A percentile compares a stretch with the other conserved stretches of the same genome.
phyloP scores from a whole-genome alignment of 2,113 vertebrate species.

The Octodon degus region DNA sequence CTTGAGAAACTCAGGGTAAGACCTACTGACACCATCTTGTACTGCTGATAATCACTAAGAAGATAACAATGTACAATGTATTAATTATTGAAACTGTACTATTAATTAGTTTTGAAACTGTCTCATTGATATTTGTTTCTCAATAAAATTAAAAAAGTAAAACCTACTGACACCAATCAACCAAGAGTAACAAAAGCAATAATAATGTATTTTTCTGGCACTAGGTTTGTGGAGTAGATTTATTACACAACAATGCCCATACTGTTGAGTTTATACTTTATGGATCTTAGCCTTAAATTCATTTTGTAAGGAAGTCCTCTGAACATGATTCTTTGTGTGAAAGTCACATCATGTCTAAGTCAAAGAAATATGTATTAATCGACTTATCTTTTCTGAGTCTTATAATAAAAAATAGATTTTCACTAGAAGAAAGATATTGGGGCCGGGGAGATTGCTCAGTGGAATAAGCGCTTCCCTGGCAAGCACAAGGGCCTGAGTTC shows the following conservation, averaged over 20 bases:
- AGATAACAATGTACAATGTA: no score
- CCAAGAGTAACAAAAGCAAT: not conserved
- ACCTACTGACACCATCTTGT: not conserved
- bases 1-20: not conserved
- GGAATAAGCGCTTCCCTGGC: no score
- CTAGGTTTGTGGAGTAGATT: not conserved
- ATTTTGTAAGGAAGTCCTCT: constrained; percentile 19
- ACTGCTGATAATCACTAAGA: no score
- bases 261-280: not conserved
- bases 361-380: not conserved
- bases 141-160: no score
- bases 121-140: no score
- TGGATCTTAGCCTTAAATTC: not conserved
- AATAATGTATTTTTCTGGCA: not conserved
- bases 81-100: no score
- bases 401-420: not conserved
- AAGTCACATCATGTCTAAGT: constrained; percentile 1
- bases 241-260: not conserved
- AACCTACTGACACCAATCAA: not conserved
- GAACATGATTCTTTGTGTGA: constrained; percentile 13
- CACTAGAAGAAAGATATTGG: not conserved
- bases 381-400: constrained; percentile 26
- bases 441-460: no score
- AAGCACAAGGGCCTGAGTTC: no score
- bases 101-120: no score